Evolutionary conservation across 2,113 vertebrate genomes (phyloP), one percentile per base, ranked within the genome.

Genomic region (Notothenia coriiceps): DNA sequence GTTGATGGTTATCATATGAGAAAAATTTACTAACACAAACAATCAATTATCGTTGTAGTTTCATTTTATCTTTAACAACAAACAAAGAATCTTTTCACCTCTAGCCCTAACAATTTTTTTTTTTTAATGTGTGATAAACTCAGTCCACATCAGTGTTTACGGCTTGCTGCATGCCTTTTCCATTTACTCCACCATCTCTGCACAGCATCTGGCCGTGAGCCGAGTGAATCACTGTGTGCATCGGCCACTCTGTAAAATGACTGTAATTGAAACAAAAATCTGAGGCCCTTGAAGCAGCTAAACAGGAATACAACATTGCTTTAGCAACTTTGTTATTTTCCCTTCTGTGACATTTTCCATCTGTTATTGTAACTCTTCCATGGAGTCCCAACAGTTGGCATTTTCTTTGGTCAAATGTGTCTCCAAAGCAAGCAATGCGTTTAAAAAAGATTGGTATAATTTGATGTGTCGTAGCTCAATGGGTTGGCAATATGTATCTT

Each of bases 181-280:
- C 20, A 18, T 55, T 43, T 1, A 44, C 33, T 3, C 62, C 25
- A 25, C 33, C 43, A 12, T 22, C 71, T 20, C 43, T 14, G 4
- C 6, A 2, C 33, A 18, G 22, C 13, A 12, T 64, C 44, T 77
- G 44, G 22, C 47, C 14, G 64, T 60, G 43, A 3, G 9, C 33
- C 35, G 6, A 22, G 2, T 49, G 46, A 60, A 15, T 83, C 63
- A 43, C 63, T 62, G 49, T 8, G 22, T 79, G 73, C 70, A 59
- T 72, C 66, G 47, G 18, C 8, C 20, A 6, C 35, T 49, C n/a
- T 5, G 7, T 51, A 25, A 80, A 72, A 50, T 47, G 2, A 33
- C 51, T 25, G 8, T 17, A 18, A n/a, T 8, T 80, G 66, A 63
- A 77, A 84, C 54, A 79, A 22, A 79, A 25, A 17, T 55, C 7